Conservation (phyloP, 2,888 invertebrate species). For the Seira ritae region DNA sequence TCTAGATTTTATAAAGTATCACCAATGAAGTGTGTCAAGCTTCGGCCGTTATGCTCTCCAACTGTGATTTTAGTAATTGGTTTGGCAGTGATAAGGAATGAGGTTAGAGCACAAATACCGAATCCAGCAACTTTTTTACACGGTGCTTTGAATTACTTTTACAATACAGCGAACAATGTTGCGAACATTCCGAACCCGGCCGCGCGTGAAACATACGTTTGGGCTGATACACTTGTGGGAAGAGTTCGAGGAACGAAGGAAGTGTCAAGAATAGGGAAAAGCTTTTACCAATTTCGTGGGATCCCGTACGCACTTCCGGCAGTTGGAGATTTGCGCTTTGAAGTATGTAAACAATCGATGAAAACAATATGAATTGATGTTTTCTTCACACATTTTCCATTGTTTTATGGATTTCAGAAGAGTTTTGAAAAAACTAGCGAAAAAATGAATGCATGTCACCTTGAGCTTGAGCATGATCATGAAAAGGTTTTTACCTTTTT, state of each 20-base stretch:
- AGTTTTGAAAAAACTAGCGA: no score
- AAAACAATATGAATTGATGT: no score
- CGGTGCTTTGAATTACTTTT: conserved; percentile 59
- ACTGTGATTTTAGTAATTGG: neutral
- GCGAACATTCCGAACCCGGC: conserved; percentile 39
- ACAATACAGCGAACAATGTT: conserved; percentile 63
- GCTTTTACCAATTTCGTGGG: conserved; percentile 60
- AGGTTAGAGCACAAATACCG: neutral
- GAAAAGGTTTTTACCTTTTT: neutral
- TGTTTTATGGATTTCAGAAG: no score
- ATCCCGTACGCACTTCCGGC: conserved; percentile 48
- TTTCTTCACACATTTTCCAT: no score
- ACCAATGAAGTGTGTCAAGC: neutral
- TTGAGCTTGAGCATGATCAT: conserved; percentile 27
- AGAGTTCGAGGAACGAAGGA: conserved; percentile 57
- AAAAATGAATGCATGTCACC: conserved; percentile 10
- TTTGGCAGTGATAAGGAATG: neutral
- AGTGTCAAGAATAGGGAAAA: conserved; percentile 62
- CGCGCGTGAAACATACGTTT: conserved; percentile 40
- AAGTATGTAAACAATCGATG: no score
- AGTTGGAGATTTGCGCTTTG: conserved; percentile 55
- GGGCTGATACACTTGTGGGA: conserved; percentile 59
- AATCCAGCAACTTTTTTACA: conserved; percentile 57
- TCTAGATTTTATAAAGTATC: neutral
- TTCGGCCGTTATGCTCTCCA: neutral